Evolutionary conservation across 2,888 invertebrate genomes (phyloP), one percentile per base, ranked within the genome.

Genomic region (Dromius quadrimaculatus): DNA sequence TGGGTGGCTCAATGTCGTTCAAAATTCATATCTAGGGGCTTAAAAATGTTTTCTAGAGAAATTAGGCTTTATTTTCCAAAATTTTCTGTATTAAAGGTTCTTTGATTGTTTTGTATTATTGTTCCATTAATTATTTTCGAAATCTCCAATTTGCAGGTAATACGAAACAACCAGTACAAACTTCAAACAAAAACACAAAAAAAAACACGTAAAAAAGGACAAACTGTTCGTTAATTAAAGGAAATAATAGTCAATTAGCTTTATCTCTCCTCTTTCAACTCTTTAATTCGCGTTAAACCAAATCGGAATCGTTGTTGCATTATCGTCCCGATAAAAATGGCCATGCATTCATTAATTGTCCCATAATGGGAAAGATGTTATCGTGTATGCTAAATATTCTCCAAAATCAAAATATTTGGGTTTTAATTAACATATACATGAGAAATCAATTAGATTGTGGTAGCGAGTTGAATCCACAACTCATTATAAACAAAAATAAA

Each of bases 381-480:
- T 47, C 36, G 36, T 36, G 47, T 47, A 23, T 47, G 47, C n/a
- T 19, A 11, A 20, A 23, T 22, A n/a, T n/a, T n/a, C n/a, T n/a
- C n/a, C n/a, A n/a, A n/a, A n/a, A n/a, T n/a, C n/a, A n/a, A n/a
- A n/a, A n/a, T n/a, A n/a, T n/a, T n/a, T n/a, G n/a, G n/a, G n/a
- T n/a, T n/a, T n/a, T 47, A 19, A 47, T 47, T 47, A 47, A 47
- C 47, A 47, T 47, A 47, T 47, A 47, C 47, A 47, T 23, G 47
- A 23, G 47, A 47, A 47, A 47, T 47, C 47, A 47, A 47, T 47
- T 47, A 47, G 47, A n/a, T 11, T 36, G 11, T 20, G 47, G n/a
- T n/a, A n/a, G n/a, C n/a, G n/a, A n/a, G n/a, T n/a, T n/a, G n/a
- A n/a, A n/a, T n/a, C n/a, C n/a, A 22, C 47, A 6, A 23, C 47